Percentiles rank a stretch among this genome's conserved stretches.
Evolutionary conservation across 2,797 vertebrate genomes (phyloP).

Genomic region (Tenualosa thibaudeaui): DNA sequence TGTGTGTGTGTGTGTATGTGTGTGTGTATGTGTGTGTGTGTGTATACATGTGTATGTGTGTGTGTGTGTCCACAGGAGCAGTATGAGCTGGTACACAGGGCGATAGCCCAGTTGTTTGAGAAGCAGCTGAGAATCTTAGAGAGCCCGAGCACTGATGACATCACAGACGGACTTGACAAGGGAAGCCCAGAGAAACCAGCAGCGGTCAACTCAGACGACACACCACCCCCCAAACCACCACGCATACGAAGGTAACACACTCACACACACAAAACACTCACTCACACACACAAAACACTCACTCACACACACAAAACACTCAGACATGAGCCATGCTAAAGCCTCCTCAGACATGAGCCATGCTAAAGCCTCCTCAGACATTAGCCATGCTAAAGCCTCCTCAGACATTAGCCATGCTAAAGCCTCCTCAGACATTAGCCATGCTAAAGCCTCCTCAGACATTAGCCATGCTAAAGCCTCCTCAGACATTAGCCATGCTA

Average conservation of each 20-base stretch:
- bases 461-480: no score
- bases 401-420: no score
- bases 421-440: no score
- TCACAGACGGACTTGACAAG: slow-evolving; percentile 88
- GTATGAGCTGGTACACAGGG: slow-evolving; percentile 94
- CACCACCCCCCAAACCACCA: slow-evolving; percentile 94
- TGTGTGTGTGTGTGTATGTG: neutral
- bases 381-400: no score
- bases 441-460: no score
- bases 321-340: no score
- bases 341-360: no score
- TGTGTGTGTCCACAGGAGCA: slow-evolving; percentile 79
- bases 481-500: no score
- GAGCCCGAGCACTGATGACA: slow-evolving; percentile 80
- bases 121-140: slow-evolving; percentile 90
- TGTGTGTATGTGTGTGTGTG: neutral
- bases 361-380: no score
- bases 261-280: neutral
- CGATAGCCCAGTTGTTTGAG: slow-evolving; percentile 93
- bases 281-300: neutral
- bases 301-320: neutral
- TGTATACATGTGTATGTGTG: neutral
- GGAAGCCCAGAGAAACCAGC: slow-evolving; percentile 81
- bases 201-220: slow-evolving; percentile 77
- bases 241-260: slow-evolving; percentile 85